phyloP scores from a whole-genome alignment of 2,797 vertebrate species.

The Coregonus ussuriensis region DNA sequence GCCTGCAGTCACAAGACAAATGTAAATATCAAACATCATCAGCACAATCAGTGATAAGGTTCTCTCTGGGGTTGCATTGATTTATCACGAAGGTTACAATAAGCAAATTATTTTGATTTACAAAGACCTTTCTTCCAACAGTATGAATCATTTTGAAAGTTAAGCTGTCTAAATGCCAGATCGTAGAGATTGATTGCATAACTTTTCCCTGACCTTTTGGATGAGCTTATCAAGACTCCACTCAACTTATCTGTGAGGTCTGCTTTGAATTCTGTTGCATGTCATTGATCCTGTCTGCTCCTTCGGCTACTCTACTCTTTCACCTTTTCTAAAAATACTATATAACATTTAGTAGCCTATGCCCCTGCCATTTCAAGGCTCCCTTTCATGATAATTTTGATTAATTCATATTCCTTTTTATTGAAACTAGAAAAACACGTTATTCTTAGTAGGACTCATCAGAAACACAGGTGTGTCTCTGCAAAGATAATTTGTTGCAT shows the following conservation, averaged over 20 bases:
- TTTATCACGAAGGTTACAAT: slow-evolving; percentile 16
- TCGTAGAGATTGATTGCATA: slow-evolving; percentile 27
- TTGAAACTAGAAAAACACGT: too few species aligned
- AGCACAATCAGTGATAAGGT: neutral
- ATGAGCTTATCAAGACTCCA: slow-evolving; percentile 26
- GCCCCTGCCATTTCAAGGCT: neutral
- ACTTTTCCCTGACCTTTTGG: slow-evolving; percentile 46
- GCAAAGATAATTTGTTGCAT: neutral
- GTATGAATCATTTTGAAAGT: slow-evolving; percentile 22
- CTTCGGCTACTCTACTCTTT: slow-evolving; percentile 2
- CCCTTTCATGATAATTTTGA: neutral
- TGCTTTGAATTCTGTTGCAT: slow-evolving; percentile 14
- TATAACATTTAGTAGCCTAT: neutral
- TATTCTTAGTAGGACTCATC: too few species aligned
- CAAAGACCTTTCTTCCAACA: slow-evolving; percentile 14
- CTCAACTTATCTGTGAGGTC: slow-evolving; percentile 19
- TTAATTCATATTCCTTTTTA: too few species aligned
- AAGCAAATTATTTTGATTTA: slow-evolving; percentile 1
- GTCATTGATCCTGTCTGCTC: slow-evolving; percentile 23
- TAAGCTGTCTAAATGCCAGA: slow-evolving; percentile 36
- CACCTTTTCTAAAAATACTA: slow-evolving; percentile 17
- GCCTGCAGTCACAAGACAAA: neutral
- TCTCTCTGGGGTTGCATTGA: neutral
- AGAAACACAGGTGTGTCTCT: neutral
- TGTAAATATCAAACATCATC: slow-evolving; percentile 8